Base-by-base conservation (phyloP, 2,888 invertebrate species). In the Notocelia uddmanniana region DNA sequence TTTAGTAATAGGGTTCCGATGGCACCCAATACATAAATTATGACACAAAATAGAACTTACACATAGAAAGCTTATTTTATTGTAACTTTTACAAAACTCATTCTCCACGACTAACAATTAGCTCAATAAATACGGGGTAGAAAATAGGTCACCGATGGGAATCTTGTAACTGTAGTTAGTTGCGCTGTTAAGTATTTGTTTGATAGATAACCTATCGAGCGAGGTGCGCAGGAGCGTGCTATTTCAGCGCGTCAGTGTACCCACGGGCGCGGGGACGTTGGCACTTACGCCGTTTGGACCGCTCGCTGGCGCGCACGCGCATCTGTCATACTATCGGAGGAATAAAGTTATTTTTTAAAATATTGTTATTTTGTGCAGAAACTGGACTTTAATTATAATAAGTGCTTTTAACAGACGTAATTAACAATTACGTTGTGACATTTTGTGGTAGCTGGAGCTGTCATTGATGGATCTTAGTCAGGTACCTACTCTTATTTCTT, bases 281-380 rank as follows among this genome's bases (percentile, higher is more conserved):
- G 71, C 59, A 71, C 71, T 71, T 71, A 71, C 59, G 66, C 66
- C 71, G 70, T 71, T 71, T 71, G 54, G 52, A 21, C 9, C 26
- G 18, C 41, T 26, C 41, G 18, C 18, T 15, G 58, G 5, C 13
- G 60, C 52, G 52, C 60, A 52, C 26, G 66, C 66, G 66, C 18
- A 41, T 41, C 21, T 19, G 34, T 37, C 54, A 9, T 52, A 37
- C 21, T 34, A 64, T 64, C 37, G 52, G 34, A 54, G 18, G 45
- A 60, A 60, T 19, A 50, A 52, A 52, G 2, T 9, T 57, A 34
- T 57, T 57, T 31, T 31, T 18, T n/a, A 15, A 55, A 55, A n/a
- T 26, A 23, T 26, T 26, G 26, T 15, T 15, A 15, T 26, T 26
- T 37, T 21, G 63, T n/a, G 21, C n/a, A n/a, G 2, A n/a, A 15